Base-by-base conservation (phyloP, 1,140 invertebrate species). In the Drosophila jambulina region DNA sequence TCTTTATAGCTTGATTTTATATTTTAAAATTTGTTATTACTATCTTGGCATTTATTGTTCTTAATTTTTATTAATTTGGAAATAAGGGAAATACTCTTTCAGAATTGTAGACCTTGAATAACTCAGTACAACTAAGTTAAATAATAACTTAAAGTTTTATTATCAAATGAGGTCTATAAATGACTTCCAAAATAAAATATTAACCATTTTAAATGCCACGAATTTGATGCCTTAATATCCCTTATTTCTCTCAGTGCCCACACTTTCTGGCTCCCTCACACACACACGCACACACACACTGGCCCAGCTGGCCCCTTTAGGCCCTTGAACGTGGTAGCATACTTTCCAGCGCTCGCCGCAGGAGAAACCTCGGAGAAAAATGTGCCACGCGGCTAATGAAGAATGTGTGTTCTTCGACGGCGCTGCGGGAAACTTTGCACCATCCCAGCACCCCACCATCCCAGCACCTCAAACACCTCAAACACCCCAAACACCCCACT, bases 361-460 rank as follows among this genome's bases (percentile, higher is more conserved):
- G 62, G 43, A 75, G 36, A 36, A 68, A 77, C 75, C 58, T 56
- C 45, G 58, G 45, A 78, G 76, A 78, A 72, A 78, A 78, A 78
- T 79, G 76, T 79, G 77, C 36, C 76, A 78, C 64, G 75, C 75
- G 64, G 76, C 76, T 78, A 78, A 78, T 78, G 76, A 78, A 78
- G 76, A 78, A 78, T 78, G 76, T 79, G 77, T 79, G 77, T 79
- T 78, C 67, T 70, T 54, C 63, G 67, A 27, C 62, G 46, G 17
- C 56, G 59, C 51, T 59, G 76, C 68, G 49, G 60, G 51, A 78
- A 78, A 71, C 67, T 78, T 63, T 63, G 51, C 64, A 49, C 65
- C 62, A 38, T 51, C 46, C 40, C 15, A 40, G 32, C 21, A 25
- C 1, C 21, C 40, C n/a, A n/a, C n/a, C n/a, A n/a, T n/a, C n/a